These are phyloP conservation scores for Mesocentrotus franciscanus DNA, from an alignment of 53 echinoderm and acorn worm genomes.

Conservation along the genomic window DNA sequence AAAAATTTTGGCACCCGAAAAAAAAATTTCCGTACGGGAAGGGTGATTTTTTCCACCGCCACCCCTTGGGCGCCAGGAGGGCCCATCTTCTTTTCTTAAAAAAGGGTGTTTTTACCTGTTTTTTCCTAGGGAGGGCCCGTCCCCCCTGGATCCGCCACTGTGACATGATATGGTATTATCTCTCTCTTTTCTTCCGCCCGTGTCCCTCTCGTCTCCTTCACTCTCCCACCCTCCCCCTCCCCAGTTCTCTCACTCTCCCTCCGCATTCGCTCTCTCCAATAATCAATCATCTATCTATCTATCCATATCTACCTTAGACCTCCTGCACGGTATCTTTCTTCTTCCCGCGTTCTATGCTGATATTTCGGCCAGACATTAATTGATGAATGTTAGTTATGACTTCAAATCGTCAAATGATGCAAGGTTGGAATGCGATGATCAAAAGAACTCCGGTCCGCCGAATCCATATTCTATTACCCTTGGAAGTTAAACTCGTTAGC, in stretches of 20 bases:
- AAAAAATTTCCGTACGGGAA: no score
- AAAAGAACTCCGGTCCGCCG: neutral
- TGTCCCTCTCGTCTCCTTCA: no score
- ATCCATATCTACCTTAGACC: neutral
- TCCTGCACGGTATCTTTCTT: neutral
- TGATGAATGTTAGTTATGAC: neutral
- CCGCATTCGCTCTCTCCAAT: neutral
- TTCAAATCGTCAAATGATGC: neutral
- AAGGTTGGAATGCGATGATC: neutral
- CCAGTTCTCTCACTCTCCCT: neutral
- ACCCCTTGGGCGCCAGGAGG: no score
- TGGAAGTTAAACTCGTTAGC: neutral
- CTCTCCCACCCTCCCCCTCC: no score
- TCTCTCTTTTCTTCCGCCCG: neutral
- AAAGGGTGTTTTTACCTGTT: no score
- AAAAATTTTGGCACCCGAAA: no score
- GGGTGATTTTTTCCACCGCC: no score
- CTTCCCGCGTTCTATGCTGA: neutral
- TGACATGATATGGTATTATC: neutral
- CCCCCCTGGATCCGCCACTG: no score
- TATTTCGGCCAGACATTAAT: neutral
- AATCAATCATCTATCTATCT: neutral
- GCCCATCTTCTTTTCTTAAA: no score
- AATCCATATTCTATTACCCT: neutral
- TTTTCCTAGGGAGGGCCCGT: no score